Evolutionary conservation across 2,797 vertebrate genomes (phyloP).

Genomic region (Chloroceryle inda): DNA sequence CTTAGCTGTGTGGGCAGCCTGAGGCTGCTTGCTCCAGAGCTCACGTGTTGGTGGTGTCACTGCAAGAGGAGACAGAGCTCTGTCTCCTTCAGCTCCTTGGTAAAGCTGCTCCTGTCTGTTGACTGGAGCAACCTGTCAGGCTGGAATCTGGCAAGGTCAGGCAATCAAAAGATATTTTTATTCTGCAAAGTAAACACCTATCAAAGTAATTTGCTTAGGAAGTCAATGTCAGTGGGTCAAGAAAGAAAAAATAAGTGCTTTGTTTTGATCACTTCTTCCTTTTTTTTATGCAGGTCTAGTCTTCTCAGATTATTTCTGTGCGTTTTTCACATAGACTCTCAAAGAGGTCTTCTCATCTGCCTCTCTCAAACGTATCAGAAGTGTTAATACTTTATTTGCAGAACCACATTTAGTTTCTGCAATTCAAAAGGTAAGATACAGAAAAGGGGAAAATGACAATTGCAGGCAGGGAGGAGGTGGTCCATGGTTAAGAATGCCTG

Average conservation of each 20-base stretch:
- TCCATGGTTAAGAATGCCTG: not conserved
- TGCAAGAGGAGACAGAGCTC: not conserved
- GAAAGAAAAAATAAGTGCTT: not conserved
- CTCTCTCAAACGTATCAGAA: not conserved
- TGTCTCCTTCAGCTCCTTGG: not conserved
- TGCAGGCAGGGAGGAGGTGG: not conserved
- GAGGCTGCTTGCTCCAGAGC: not conserved
- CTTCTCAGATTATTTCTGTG: not conserved
- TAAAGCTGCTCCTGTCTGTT: not conserved
- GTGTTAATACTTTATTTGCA: not conserved
- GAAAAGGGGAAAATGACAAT: not conserved
- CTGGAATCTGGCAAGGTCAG: not conserved
- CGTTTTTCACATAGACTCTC: not conserved
- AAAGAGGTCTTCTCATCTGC: not conserved
- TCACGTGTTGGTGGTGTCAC: not conserved
- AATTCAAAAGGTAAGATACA: not conserved
- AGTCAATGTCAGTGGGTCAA: not conserved
- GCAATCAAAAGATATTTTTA: not conserved
- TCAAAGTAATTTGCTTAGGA: not conserved
- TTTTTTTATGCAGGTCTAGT: not conserved
- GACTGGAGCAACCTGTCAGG: not conserved
- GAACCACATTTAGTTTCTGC: not conserved
- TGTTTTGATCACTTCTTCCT: not conserved
- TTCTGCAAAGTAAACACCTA: not conserved
- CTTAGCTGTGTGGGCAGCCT: not conserved